These are phyloP conservation scores for Dolichoris vasculosae DNA, from an alignment of 1,140 invertebrate genomes.

Conservation along the genomic window DNA sequence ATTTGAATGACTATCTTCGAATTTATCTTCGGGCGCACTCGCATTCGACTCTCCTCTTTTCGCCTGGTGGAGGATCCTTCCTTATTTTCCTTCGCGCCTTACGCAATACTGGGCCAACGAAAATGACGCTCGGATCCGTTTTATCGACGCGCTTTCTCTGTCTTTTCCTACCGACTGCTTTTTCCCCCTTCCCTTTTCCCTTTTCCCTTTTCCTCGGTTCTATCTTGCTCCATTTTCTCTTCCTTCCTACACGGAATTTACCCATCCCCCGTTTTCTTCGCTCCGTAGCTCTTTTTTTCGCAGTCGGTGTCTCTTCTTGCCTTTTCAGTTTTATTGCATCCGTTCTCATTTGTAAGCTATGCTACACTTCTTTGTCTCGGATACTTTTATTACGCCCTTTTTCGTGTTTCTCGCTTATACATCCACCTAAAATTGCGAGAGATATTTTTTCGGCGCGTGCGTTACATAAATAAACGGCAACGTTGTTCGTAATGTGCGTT, in stretches of 20 bases:
- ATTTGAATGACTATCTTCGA: constrained; percentile 74
- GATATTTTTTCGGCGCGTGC: constrained; percentile 10
- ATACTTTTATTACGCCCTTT: constrained; percentile 27
- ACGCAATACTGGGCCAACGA: constrained; percentile 5
- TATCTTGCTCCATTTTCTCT: constrained; percentile 32
- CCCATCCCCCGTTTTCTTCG: constrained; percentile 23
- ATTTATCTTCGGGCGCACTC: constrained; percentile 66
- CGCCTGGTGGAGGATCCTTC: background rate
- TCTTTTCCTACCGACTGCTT: background rate
- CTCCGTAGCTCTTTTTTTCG: constrained; percentile 1
- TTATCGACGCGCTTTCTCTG: constrained; percentile 46
- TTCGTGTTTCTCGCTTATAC: background rate
- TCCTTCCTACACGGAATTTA: constrained; percentile 26
- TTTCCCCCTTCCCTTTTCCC: constrained; percentile 33
- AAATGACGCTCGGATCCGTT: constrained; percentile 35
- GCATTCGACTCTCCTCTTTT: background rate
- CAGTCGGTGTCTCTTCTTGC: background rate
- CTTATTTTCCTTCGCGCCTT: background rate
- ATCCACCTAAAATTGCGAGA: constrained; percentile 2
- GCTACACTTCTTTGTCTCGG: constrained; percentile 43
- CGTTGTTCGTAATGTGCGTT: background rate
- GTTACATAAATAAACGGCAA: background rate
- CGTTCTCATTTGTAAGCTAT: constrained; percentile 46
- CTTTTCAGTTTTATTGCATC: constrained; percentile 43
- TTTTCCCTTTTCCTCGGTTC: background rate